These are phyloP conservation scores for Megalops atlanticus DNA, from an alignment of 2,113 vertebrate genomes.

Conservation along the genomic window DNA sequence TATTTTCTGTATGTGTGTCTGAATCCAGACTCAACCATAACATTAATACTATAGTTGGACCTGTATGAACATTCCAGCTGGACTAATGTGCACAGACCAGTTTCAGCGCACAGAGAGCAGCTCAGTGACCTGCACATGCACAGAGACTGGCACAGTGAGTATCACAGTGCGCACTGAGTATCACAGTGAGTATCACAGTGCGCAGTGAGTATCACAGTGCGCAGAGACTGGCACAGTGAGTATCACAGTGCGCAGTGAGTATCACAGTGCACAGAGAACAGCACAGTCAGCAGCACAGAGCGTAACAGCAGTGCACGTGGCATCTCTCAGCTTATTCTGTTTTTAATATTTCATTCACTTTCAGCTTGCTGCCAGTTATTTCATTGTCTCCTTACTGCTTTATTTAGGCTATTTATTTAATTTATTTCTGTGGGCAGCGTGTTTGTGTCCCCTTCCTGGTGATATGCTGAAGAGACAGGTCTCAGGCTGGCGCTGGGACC, in stretches of 20 bases:
- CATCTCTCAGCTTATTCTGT: too few species aligned
- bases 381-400: not conserved
- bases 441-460: not conserved
- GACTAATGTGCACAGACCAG: not conserved
- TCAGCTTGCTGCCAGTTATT: not conserved
- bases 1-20: not conserved
- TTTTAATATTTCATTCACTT: not conserved
- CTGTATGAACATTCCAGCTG: not conserved
- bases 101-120: not conserved
- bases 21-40: not conserved
- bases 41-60: not conserved
- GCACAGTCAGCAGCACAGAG: conserved; percentile 42
- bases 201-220: too few species aligned
- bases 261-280: conserved; percentile 27
- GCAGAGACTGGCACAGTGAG: conserved; percentile 43
- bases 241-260: not conserved
- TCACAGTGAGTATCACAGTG: conserved; percentile 34
- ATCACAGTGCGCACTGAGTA: conserved; percentile 43
- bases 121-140: not conserved
- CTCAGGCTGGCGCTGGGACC: not conserved
- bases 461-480: not conserved
- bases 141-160: too few species aligned
- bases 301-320: too few species aligned
- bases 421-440: conserved; percentile 13
- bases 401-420: conserved; percentile 32